A percentile compares a stretch with the other conserved stretches of the same genome.
Conservation (phyloP, 2,797 vertebrate species). For the Macropus fuliginosus region DNA sequence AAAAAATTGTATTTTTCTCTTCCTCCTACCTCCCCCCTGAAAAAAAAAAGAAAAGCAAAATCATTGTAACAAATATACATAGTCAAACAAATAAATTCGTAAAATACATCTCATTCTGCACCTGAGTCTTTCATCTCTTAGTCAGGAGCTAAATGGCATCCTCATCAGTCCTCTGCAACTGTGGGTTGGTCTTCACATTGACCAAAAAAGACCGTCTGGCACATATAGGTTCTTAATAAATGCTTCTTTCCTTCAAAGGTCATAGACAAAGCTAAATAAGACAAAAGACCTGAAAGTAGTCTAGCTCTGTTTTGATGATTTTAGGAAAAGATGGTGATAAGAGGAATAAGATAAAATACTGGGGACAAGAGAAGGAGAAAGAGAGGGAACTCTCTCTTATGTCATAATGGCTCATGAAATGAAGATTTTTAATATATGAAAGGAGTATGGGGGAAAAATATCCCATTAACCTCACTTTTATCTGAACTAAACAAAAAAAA, state of each 20-base stretch:
- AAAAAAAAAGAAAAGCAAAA: not conserved
- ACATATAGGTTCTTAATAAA: not conserved
- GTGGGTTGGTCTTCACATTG: not conserved
- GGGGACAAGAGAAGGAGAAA: not conserved
- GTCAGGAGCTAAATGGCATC: not conserved
- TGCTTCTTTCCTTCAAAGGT: not conserved
- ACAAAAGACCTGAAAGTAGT: not conserved
- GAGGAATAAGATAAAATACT: not conserved
- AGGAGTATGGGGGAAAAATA: not conserved
- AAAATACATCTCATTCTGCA: not conserved
- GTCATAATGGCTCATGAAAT: not conserved
- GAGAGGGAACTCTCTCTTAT: not conserved
- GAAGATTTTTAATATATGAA: not conserved
- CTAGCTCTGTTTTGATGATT: not conserved
- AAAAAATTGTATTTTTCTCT: not conserved
- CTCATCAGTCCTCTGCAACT: not conserved
- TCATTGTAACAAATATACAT: not conserved
- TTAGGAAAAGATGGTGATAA: not conserved
- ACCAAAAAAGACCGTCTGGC: not conserved
- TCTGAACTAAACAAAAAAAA: not conserved
- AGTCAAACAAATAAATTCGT: not conserved
- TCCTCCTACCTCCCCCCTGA: not conserved
- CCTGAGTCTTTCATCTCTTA: not conserved
- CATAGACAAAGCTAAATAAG: not conserved
- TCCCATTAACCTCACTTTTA: not conserved